Conservation (phyloP, 2,797 vertebrate species). For the Paratrypauchen microcephalus region DNA sequence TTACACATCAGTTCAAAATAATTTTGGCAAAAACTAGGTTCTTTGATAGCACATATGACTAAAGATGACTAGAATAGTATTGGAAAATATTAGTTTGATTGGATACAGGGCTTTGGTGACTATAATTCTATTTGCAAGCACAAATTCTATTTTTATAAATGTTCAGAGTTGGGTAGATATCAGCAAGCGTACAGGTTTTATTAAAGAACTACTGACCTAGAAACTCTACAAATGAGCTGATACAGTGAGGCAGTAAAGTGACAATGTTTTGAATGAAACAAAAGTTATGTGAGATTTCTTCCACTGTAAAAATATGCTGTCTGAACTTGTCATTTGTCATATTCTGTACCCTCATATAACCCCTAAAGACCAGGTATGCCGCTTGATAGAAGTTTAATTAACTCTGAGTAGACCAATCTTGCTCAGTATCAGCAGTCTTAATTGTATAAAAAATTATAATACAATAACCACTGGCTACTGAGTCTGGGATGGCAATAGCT, state of each 20-base stretch:
- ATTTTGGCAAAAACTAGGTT: not conserved
- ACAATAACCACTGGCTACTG: not conserved
- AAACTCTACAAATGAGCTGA: constrained; percentile 4
- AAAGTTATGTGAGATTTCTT: not conserved
- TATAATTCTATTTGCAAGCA: not conserved
- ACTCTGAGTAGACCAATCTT: not conserved
- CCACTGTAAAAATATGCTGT: not conserved
- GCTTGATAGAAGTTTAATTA: constrained; percentile 2
- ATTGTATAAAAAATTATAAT: not conserved
- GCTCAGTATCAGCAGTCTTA: not conserved
- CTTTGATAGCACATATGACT: not conserved
- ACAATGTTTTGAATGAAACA: constrained; percentile 6
- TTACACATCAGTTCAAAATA: not conserved
- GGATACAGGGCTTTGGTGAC: not conserved
- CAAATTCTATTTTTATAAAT: not conserved
- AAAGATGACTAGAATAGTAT: not conserved
- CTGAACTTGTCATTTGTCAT: not conserved
- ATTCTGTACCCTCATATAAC: not conserved
- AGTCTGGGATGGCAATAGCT: not conserved
- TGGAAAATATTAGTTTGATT: not conserved
- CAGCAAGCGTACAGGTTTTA: not conserved
- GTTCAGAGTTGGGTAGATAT: not conserved
- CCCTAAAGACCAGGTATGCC: not conserved
- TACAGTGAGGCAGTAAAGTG: constrained; percentile 4
- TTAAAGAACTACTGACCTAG: constrained; percentile 8